Conservation (phyloP, 2,888 invertebrate genomes). For the Tachystola acroxantha region DNA sequence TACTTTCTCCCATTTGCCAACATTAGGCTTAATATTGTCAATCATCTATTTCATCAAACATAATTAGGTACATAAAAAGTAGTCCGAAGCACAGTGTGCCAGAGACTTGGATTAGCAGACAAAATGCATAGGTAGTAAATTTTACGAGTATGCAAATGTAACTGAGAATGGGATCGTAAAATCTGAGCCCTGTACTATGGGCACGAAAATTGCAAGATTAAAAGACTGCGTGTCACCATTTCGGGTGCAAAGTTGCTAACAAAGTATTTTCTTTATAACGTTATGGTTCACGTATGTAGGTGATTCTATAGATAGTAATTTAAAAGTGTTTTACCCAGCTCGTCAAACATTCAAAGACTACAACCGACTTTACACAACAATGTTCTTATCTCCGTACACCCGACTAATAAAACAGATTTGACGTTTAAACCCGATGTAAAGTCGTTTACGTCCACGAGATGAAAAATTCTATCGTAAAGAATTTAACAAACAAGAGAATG, state of each 20-base stretch:
- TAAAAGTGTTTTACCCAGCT: too few relatives aligned
- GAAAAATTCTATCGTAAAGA: constrained; percentile 46
- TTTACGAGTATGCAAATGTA: constrained; percentile 75
- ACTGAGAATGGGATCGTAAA: constrained; percentile 58
- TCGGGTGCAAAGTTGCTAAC: constrained; percentile 1
- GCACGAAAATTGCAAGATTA: constrained; percentile 42
- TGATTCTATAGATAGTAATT: too few relatives aligned
- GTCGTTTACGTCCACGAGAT: constrained; percentile 47
- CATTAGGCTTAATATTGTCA: too few relatives aligned
- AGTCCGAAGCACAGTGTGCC: too few relatives aligned
- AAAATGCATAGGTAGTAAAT: constrained; percentile 70
- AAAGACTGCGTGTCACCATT: constrained; percentile 22
- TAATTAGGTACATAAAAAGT: too few relatives aligned
- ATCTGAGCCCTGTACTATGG: constrained; percentile 50
- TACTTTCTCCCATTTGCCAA: too few relatives aligned
- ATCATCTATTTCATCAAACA: too few relatives aligned
- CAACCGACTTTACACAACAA: background rate
- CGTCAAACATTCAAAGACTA: background rate
- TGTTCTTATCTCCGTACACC: too few relatives aligned
- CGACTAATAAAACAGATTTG: constrained; percentile 39
- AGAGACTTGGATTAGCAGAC: constrained; percentile 54
- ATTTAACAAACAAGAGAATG: constrained; percentile 21
- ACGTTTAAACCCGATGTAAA: constrained; percentile 26
- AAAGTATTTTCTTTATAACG: too few relatives aligned
- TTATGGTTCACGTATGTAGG: too few relatives aligned